Conservation (phyloP, 2,113 vertebrate species). For the Tychaedon coryphoeus region DNA sequence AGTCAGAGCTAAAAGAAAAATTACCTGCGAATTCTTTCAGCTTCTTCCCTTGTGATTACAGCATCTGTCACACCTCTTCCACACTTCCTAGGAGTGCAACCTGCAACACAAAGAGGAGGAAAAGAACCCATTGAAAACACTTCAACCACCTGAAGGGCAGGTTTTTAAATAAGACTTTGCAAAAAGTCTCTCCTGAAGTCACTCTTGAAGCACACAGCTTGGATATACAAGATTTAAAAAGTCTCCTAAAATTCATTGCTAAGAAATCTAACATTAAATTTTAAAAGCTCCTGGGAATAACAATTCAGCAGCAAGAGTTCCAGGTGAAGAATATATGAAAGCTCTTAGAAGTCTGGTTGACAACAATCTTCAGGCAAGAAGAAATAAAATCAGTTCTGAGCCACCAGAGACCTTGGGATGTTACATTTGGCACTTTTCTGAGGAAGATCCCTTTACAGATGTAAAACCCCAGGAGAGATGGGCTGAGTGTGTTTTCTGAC, state of each 20-base stretch:
- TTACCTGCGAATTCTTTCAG: slow-evolving; percentile 77
- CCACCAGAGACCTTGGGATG: background rate
- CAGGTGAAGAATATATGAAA: background rate
- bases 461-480: background rate
- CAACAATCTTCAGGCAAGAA: background rate
- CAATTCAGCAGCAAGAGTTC: background rate
- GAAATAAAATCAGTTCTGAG: background rate
- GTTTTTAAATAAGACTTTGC: background rate
- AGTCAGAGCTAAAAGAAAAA: background rate
- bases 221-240: background rate
- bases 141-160: background rate
- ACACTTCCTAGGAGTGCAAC: slow-evolving; percentile 91
- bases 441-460: background rate
- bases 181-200: background rate
- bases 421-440: background rate
- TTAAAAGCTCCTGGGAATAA: background rate
- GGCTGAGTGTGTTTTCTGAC: background rate
- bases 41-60: slow-evolving; percentile 85
- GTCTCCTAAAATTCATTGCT: background rate
- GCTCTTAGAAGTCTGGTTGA: background rate
- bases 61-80: slow-evolving; percentile 84
- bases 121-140: background rate
- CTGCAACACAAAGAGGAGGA: slow-evolving; percentile 58
- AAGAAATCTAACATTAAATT: background rate
- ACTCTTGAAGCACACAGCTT: background rate